These are phyloP conservation scores for Podilymbus podiceps DNA, from an alignment of 2,113 vertebrate genomes.

Conservation along the genomic window DNA sequence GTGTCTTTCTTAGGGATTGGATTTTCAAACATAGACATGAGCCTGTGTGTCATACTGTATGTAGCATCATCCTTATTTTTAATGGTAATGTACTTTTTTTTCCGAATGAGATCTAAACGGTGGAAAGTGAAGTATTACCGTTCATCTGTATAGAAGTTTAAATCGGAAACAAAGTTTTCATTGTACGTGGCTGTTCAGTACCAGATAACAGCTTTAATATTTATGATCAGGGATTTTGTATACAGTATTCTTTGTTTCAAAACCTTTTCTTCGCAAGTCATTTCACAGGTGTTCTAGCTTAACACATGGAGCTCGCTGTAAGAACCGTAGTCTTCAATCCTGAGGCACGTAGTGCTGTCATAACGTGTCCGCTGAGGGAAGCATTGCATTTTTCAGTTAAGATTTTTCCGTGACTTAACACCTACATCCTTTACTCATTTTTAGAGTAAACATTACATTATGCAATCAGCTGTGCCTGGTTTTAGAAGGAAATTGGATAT, in stretches of 20 bases:
- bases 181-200: neutral
- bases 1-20: constrained; percentile 81
- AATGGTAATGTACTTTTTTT: constrained; percentile 96
- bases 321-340: neutral
- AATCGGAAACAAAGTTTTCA: neutral
- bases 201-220: constrained; percentile 20
- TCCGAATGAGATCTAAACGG: constrained; percentile 83
- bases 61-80: constrained; percentile 86
- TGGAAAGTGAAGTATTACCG: constrained; percentile 80
- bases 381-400: neutral
- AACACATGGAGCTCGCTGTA: neutral
- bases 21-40: constrained; percentile 95
- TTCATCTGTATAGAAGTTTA: constrained; percentile 71
- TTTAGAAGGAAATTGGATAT: neutral
- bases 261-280: neutral
- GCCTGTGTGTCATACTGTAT: constrained; percentile 91
- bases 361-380: neutral
- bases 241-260: constrained; percentile 27
- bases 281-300: neutral
- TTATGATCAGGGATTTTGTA: constrained; percentile 68
- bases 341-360: neutral
- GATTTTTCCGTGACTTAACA: neutral
- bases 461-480: neutral
- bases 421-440: neutral
- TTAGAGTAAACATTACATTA: neutral